These are phyloP conservation scores for Matsumurasca onukii DNA, from an alignment of 1,140 invertebrate species.

Conservation along the genomic window DNA sequence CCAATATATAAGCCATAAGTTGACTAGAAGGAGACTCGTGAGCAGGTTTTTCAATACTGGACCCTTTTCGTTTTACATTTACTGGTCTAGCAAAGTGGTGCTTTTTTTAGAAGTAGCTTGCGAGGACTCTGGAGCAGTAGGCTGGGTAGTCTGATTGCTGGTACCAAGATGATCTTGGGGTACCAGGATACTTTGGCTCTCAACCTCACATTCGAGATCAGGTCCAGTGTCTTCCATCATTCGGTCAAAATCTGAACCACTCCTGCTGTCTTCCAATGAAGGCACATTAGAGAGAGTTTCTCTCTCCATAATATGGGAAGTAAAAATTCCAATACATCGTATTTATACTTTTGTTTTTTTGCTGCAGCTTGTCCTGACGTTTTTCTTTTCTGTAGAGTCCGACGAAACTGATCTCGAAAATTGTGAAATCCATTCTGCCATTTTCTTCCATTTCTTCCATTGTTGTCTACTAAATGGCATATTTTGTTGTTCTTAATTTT, in stretches of 20 bases:
- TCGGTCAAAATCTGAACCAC: not conserved
- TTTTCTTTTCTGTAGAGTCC: too few species aligned
- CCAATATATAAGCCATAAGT: not conserved
- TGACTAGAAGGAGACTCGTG: not conserved
- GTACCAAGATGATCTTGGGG: not conserved
- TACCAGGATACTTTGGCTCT: not conserved
- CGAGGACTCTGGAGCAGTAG: not conserved
- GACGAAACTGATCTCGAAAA: too few species aligned
- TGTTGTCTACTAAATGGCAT: too few species aligned
- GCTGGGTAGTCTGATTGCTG: not conserved
- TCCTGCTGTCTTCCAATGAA: not conserved
- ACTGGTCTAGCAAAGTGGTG: not conserved
- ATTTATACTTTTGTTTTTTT: slow-evolving; percentile 10
- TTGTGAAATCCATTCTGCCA: slow-evolving; percentile 45
- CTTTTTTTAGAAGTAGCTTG: not conserved
- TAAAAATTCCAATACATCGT: not conserved
- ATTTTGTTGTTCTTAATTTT: slow-evolving; percentile 45
- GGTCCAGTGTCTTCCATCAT: not conserved
- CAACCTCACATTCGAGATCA: not conserved
- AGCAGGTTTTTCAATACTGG: not conserved
- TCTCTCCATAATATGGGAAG: not conserved
- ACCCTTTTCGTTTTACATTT: not conserved
- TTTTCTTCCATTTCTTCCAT: slow-evolving; percentile 49
- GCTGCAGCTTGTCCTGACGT: too few species aligned
- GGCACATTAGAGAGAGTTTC: not conserved